phyloP scores from a whole-genome alignment of 2,797 vertebrate genomes.

The Xiphophorus birchmanni region DNA sequence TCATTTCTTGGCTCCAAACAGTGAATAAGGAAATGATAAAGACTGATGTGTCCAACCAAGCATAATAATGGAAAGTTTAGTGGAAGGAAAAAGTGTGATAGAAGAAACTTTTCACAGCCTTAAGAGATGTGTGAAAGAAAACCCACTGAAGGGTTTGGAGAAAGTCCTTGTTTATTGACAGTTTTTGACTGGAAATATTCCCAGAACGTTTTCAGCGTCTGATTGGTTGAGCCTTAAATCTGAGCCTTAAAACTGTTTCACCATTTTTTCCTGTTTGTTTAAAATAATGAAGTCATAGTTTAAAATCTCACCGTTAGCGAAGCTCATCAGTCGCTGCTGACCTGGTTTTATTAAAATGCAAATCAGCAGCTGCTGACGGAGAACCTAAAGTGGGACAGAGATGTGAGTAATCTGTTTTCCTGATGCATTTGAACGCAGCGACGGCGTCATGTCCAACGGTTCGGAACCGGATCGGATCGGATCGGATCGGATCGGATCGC shows the following conservation, averaged over 20 bases:
- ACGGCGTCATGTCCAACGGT: not conserved
- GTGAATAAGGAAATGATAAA: not conserved
- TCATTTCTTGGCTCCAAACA: not conserved
- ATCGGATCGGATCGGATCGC: not conserved
- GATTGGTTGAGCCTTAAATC: not conserved
- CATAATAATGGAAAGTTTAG: not conserved
- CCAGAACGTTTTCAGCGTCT: not conserved
- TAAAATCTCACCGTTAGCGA: not conserved
- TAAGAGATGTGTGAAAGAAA: not conserved
- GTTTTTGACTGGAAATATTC: not conserved
- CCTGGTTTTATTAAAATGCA: slow-evolving; percentile 66
- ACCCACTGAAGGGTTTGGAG: not conserved
- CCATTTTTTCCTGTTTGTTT: not conserved
- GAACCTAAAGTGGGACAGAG: slow-evolving; percentile 65
- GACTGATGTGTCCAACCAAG: not conserved
- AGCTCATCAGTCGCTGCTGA: slow-evolving; percentile 19
- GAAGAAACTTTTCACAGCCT: not conserved
- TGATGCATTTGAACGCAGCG: slow-evolving; percentile 34
- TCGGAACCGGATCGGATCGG: not conserved
- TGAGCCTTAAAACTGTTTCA: not conserved
- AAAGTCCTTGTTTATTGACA: not conserved
- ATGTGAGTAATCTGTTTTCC: slow-evolving; percentile 64
- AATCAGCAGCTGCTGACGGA: slow-evolving; percentile 39
- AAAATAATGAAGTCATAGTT: not conserved
- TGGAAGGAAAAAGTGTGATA: not conserved